Evolutionary conservation across 2,888 invertebrate genomes (phyloP).

Genomic region (Nycteola revayana): DNA sequence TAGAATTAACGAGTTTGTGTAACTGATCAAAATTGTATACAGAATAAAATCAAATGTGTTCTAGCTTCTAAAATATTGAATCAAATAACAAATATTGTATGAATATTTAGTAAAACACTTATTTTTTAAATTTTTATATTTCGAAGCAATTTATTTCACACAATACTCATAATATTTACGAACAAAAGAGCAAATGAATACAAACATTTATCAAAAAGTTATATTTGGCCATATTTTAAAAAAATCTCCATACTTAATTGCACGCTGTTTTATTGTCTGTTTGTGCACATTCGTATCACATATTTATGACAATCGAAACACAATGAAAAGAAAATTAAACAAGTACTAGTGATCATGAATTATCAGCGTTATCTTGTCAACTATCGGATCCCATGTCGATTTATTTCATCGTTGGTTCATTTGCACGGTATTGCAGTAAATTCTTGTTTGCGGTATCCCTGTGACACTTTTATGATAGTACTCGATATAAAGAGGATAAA

Average conservation of each 20-base stretch:
- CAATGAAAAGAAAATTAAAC: constrained; percentile 37
- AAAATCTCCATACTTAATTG: constrained; percentile 28
- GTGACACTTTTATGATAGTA: constrained; percentile 78
- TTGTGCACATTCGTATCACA: constrained; percentile 30
- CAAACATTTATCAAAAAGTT: too few species aligned
- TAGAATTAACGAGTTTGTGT: too few species aligned
- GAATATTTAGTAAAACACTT: too few species aligned
- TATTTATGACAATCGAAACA: constrained; percentile 32
- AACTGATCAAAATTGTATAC: too few species aligned
- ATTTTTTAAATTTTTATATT: too few species aligned
- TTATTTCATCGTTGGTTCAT: constrained; percentile 68
- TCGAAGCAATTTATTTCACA: too few species aligned
- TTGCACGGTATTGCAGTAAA: constrained; percentile 70
- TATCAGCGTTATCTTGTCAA: constrained; percentile 63
- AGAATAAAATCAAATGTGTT: too few species aligned
- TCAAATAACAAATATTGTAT: too few species aligned
- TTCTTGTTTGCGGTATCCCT: constrained; percentile 71
- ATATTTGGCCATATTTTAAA: too few species aligned
- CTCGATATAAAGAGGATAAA: constrained; percentile 57
- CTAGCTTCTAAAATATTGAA: too few species aligned
- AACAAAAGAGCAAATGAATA: too few species aligned
- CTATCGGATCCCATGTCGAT: constrained; percentile 56
- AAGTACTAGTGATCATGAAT: constrained; percentile 48
- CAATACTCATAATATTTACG: too few species aligned
- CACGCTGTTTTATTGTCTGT: constrained; percentile 14